Percentiles rank a stretch among this genome's conserved stretches.
These are phyloP conservation scores for Euplexia lucipara DNA, from an alignment of 2,888 invertebrate species.

Conservation along the genomic window DNA sequence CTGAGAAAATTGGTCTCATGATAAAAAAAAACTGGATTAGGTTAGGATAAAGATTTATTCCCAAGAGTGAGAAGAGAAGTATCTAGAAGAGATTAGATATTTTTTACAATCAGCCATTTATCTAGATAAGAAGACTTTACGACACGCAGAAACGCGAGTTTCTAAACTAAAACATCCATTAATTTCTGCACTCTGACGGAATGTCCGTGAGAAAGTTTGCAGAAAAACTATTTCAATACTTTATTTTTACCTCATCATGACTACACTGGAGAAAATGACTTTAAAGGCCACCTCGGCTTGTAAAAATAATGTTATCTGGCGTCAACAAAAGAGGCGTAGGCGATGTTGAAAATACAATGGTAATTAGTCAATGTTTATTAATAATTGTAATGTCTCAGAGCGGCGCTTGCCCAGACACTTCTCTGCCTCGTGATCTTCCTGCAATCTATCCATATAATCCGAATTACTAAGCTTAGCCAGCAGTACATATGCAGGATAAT, in stretches of 20 bases:
- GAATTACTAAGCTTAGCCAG: not conserved
- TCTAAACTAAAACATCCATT: conserved; percentile 2
- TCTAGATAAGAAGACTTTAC: not conserved
- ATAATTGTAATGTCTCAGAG: conserved; percentile 14
- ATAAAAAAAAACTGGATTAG: too few relatives aligned
- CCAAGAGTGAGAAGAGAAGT: not conserved
- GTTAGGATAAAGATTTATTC: too few relatives aligned
- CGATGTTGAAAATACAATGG: conserved; percentile 52
- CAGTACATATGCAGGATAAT: conserved; percentile 4
- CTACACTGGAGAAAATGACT: conserved; percentile 33
- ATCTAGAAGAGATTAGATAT: not conserved
- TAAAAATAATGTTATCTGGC: conserved; percentile 52
- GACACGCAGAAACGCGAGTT: conserved; percentile 1
- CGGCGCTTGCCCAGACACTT: conserved; percentile 28
- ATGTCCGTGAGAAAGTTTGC: conserved; percentile 29
- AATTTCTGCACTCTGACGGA: conserved; percentile 6
- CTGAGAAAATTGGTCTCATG: too few relatives aligned
- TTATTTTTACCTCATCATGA: conserved; percentile 49
- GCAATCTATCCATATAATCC: not conserved
- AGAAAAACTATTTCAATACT: conserved; percentile 13
- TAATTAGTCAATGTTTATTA: conserved; percentile 58
- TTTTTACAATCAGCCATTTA: too few relatives aligned
- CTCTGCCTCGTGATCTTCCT: conserved; percentile 22
- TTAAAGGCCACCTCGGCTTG: conserved; percentile 21
- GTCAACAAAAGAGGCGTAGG: conserved; percentile 55